A percentile compares a stretch with the other conserved stretches of the same genome.
phyloP scores from a whole-genome alignment of 92 coral and sea anemone species.

The Meandrina meandrites region DNA sequence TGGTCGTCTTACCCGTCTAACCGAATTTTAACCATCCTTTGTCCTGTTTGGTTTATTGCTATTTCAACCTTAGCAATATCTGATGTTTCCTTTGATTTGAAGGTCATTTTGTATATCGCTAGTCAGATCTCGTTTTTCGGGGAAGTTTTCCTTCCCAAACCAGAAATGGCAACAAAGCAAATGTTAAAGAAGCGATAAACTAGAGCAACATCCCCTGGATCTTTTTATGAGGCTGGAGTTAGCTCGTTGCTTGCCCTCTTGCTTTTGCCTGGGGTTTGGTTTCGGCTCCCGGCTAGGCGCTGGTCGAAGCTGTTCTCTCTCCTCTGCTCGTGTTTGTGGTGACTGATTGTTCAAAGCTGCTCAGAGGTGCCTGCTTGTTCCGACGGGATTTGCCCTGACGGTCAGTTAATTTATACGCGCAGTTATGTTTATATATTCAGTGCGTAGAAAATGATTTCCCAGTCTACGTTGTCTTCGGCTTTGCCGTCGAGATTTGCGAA shows the following conservation, averaged over 20 bases:
- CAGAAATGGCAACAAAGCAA: no score
- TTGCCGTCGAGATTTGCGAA: no score
- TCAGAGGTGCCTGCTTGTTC: slow-evolving; percentile 24
- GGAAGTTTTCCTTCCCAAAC: no score
- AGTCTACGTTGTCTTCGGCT: no score
- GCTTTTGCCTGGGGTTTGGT: background rate
- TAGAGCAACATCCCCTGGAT: background rate
- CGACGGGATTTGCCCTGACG: slow-evolving; percentile 32
- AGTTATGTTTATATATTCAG: no score
- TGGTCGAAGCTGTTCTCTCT: slow-evolving; percentile 6
- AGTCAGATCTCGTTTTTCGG: no score
- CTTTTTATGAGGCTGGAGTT: slow-evolving; percentile 4
- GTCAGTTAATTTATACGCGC: no score
- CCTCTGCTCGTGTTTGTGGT: slow-evolving; percentile 6
- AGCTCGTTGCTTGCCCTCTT: background rate
- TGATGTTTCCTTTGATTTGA: no score
- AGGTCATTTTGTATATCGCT: no score
- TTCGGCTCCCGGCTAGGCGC: background rate
- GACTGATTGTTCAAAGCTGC: slow-evolving; percentile 6
- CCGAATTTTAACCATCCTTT: background rate
- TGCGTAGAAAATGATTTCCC: no score
- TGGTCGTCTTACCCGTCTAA: background rate
- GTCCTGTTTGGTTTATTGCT: background rate
- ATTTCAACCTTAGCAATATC: no score
- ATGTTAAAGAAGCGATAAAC: background rate